These are phyloP conservation scores for Dasyurus viverrinus DNA, from an alignment of 2,113 vertebrate genomes.

Conservation along the genomic window DNA sequence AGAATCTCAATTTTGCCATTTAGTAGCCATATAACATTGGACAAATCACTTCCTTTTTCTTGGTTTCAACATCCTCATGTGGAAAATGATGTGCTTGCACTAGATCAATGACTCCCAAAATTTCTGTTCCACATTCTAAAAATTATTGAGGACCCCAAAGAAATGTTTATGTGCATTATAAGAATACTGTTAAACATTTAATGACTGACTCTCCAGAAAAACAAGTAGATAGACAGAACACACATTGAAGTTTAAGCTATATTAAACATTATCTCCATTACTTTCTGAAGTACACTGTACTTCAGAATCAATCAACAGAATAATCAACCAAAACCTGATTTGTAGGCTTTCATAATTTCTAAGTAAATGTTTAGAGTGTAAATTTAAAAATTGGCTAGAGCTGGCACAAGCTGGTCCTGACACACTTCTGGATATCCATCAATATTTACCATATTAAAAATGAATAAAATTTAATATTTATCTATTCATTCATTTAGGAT, in stretches of 20 bases:
- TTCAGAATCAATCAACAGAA: not conserved
- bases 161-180: not conserved
- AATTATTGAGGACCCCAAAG: not conserved
- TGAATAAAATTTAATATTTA: not conserved
- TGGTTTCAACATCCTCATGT: not conserved
- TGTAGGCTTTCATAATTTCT: not conserved
- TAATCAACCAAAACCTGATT: not conserved
- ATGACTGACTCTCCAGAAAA: not conserved
- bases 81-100: not conserved
- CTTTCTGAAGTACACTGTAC: not conserved
- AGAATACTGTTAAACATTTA: not conserved
- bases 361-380: not conserved
- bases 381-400: not conserved
- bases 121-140: not conserved
- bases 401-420: not conserved
- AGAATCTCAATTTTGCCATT: not conserved
- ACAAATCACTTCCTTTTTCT: not conserved
- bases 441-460: not conserved
- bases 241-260: not conserved
- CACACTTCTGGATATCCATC: not conserved
- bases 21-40: not conserved
- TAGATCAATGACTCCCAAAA: not conserved
- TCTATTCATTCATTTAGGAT: not conserved
- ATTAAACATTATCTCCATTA: not conserved
- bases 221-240: not conserved